Base-by-base conservation (phyloP, 2,113 vertebrate genomes). In the Alosa alosa region DNA sequence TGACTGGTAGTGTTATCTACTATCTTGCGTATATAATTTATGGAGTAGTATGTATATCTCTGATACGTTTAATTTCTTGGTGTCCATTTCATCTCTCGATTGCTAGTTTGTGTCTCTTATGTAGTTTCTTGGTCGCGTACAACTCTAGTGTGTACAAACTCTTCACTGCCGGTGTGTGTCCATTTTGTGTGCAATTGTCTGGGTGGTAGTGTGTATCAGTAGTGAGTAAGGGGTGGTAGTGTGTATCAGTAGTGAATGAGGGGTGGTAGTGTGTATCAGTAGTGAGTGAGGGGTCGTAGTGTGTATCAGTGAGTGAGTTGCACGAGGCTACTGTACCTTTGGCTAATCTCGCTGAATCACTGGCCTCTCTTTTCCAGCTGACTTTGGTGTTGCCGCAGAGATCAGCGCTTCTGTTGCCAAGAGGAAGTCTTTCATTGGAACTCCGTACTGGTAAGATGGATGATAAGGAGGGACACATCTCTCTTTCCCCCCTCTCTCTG, bases 341-440 rank as follows among this genome's bases (percentile, higher is more conserved):
- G 8, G n/a, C 64, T 72, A 72, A 72, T 10, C 25, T 25, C 36
- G 64, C 64, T 72, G 13, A 25, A 72, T 3, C 64, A 31, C 39
- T 39, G 17, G 39, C 11, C 60, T 64, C 17, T 83, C 81, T 25
- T 46, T 68, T 90, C 15, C 89, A 96, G 95, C 95, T 41, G 95
- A 96, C 89, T 96, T 96, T 31, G 95, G 95, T n/a, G 95, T 96
- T 31, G 94, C 94, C 0, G 95, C 95, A 0, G 95, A 96, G 88
- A 92, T 96, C 86, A 96, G 92, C 0, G 95, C 94, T 0, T 95
- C 95, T 3, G 94, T 95, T 89, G 94, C 94, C 47, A 96, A 96
- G 90, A 93, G 95, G 85, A 95, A 91, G 47, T 96, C 95, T 83
- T 96, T 96, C 90, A 96, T 96, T 36, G 95, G 95, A 50, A 95